Evolutionary conservation across 2,113 vertebrate genomes (phyloP), one percentile per base, ranked within the genome.

Genomic region (Grallaria varia): DNA sequence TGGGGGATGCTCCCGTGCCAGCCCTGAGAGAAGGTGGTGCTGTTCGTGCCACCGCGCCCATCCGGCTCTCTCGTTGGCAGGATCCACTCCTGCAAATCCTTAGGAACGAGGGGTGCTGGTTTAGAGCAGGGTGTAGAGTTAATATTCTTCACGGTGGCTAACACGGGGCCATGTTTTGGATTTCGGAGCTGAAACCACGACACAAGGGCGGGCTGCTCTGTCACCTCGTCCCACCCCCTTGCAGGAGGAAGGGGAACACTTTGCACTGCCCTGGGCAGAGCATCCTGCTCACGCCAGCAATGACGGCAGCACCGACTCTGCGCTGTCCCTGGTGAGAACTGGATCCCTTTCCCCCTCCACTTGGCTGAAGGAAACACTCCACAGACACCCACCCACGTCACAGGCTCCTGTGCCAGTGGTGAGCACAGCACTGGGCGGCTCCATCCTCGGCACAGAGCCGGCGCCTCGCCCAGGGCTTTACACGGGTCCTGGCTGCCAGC

Each of bases 271-370:
- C 4, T 17, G 17, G 40, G 39, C 78, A 52, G 74, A 94, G 81
- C 56, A 67, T 47, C 52, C 60, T 69, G 62, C 47, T 27, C 1
- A 3, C 0, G 0, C 44, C 5, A 2, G 28, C 2, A 0, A 16
- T 31, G 17, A 67, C 27, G 6, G 47, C 56, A 28, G 5, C 60
- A 78, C 56, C 39, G 14, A 68, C 53, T 28, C 52, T 5, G 44
- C 33, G 35, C 80, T 17, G 17, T 27, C 82, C 75, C 63, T 22
- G 33, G 24, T 0, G 6, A 45, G 28, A 79, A 42, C 19, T 1
- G 0, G 44, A 60, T 64, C 33, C 3, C 47, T 49, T 25, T 88
- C 42, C 59, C 59, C 50, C 71, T 69, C 40, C 3, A 0, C 18
- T 12, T 6, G 83, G 68, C 91, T 67, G 63, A 14, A 39, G 84